Evolutionary conservation across 2,888 invertebrate genomes (phyloP), one percentile per base, ranked within the genome.

Genomic region (Rhabditophanes sp.): DNA sequence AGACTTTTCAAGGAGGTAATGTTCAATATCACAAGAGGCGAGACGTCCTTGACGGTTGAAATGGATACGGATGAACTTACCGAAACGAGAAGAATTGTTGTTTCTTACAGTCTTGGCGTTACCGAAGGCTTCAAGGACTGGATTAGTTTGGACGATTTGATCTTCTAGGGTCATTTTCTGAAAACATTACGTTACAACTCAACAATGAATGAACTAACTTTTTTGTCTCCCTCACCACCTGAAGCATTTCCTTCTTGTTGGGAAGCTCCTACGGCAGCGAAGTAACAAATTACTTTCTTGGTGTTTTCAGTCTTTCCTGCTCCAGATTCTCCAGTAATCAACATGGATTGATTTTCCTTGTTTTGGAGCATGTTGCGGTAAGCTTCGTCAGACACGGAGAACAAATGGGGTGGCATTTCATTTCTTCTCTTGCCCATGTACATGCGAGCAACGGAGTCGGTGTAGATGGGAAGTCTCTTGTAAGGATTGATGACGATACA

Each of bases 21-120:
- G 87, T 74, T 96, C 93, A 73, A 96, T 93, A 74, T 96, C 93
- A 74, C 90, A 90, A 77, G 93, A 93, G 71, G 93, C 90, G 75
- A 93, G 76, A 79, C 93, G 90, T 71, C 90, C 93, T 73, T 81
- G 79, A 60, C 87, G 83, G 56, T 90, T 90, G 75, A 96, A 96
- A 74, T 99, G 96, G 71, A 96, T 96, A 78, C 96, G 85, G 76
- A 96, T 96, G 80, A 96, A 96, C 81, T 96, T 96, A 80, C 88
- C 93, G 82, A 96, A 96, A 79, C 93, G 87, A 57, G 93, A 96
- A 48, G 93, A 93, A 82, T 96, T 96, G 75, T 96, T 93, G 75
- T 96, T 96, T 80, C 93, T 84, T 73, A 87, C 85, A 68, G 88
- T 90, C 79, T 88, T 88, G 69, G 88, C 88, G 78, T 90, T 90